Percentiles rank a stretch among this genome's conserved stretches.
Conservation (phyloP, 1,140 invertebrate genomes). For the Zaprionus gabonicus region DNA sequence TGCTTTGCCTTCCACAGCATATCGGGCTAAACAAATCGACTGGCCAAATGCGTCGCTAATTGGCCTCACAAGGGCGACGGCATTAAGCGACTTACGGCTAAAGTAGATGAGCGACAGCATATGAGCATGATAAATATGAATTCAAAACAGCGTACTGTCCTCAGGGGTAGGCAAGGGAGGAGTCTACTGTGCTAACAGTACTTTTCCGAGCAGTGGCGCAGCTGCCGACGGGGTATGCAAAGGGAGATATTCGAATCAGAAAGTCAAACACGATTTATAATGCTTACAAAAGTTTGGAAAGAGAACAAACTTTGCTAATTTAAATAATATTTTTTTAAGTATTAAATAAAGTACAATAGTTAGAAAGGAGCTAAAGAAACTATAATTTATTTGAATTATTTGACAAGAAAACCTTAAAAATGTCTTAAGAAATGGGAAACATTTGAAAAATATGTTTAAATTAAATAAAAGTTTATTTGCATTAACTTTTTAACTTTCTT, state of each 20-base stretch:
- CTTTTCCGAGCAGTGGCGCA: conserved; percentile 23
- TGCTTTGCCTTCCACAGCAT: conserved; percentile 12
- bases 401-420: no score
- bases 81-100: conserved; percentile 64
- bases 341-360: background rate
- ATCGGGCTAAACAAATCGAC: conserved; percentile 67
- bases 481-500: no score
- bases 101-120: conserved; percentile 51
- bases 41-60: conserved; percentile 72
- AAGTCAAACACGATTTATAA: conserved; percentile 5
- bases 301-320: background rate
- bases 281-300: background rate
- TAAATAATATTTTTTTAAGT: background rate
- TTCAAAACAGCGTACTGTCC: conserved; percentile 41
- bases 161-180: background rate
- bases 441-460: no score
- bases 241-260: background rate
- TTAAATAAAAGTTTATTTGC: no score
- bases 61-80: conserved; percentile 44
- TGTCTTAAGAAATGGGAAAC: no score
- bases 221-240: conserved; percentile 9
- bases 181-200: conserved; percentile 17
- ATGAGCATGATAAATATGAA: conserved; percentile 77
- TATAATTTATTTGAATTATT: no score
- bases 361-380: background rate